Base-by-base conservation (phyloP, 2,797 vertebrate species). In the Petrocephalus sullivani region DNA sequence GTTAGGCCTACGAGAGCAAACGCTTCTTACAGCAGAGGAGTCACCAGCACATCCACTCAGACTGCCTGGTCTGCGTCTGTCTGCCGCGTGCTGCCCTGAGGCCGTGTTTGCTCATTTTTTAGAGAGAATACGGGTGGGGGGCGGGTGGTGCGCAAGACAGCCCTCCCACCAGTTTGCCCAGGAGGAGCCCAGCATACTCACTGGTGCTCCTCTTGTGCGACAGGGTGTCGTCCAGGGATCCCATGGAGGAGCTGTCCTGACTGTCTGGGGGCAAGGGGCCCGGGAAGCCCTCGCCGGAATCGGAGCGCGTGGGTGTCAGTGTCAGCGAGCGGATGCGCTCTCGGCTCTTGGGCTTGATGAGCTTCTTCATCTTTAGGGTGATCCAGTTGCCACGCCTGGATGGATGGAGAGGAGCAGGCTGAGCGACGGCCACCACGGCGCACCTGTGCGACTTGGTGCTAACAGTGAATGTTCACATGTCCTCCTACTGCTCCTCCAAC, bases 301-400 rank as follows among this genome's bases (percentile, higher is more conserved):
- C 98, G 0, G 98, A 99, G n/a, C 97, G 97, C 0, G 97, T 97
- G 3, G 98, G 98, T 0, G 97, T 97, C 89, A 97, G 94, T 0
- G 97, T 97, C 89, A 98, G 94, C 0, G 98, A 98, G 85, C 98
- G 98, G 94, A 98, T 96, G 83, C 97, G 96, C 90, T 99, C 98
- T 0, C 98, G 95, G 91, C 97, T 97, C 94, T 98, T 98, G 0
- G 98, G 97, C 91, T 98, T 99, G 91, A 99, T 99, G 92, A 99
- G 92, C 93, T 99, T 99, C 93, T 92, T 98, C 98, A 99, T 99
- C 95, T 98, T 99, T 92, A 98, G 93, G 21, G 98, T 96, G 95
- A 99, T 99, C 98, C 98, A 99, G 95, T 99, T 99, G 82, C 98
- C 98, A 89, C 98, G 97, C 91, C 98, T 99, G 91, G 88, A 0